Conservation (phyloP, 2,113 vertebrate genomes). For the Calypte anna region DNA sequence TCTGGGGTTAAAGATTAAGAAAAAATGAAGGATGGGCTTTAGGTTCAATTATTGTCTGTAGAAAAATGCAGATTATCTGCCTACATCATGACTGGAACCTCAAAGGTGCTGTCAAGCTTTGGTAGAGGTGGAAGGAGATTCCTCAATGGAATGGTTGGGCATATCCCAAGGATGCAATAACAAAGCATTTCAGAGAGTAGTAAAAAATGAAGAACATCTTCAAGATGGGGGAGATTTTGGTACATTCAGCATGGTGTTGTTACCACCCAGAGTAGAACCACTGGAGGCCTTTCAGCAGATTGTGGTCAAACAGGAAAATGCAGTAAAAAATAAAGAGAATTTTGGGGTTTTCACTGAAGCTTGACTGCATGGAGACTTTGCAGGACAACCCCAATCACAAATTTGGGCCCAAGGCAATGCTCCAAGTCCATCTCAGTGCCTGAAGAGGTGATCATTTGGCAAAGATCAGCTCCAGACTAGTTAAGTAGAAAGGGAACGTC, state of each 20-base stretch:
- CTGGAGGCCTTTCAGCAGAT: background rate
- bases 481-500: background rate
- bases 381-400: background rate
- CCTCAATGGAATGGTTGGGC: no score
- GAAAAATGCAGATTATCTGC: no score
- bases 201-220: background rate
- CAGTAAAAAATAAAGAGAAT: background rate
- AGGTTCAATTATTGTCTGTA: no score
- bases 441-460: background rate
- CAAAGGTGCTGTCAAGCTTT: no score
- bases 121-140: no score
- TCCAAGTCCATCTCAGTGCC: background rate
- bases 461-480: background rate
- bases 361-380: background rate
- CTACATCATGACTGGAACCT: no score
- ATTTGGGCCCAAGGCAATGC: background rate
- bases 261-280: background rate
- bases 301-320: background rate
- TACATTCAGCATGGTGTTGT: fast-evolving
- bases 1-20: no score
- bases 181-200: background rate
- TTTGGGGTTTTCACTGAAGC: background rate
- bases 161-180: no score
- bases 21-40: no score
- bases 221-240: background rate